phyloP scores from a whole-genome alignment of 2,888 invertebrate genomes.

The Chaetoderma sp. region DNA sequence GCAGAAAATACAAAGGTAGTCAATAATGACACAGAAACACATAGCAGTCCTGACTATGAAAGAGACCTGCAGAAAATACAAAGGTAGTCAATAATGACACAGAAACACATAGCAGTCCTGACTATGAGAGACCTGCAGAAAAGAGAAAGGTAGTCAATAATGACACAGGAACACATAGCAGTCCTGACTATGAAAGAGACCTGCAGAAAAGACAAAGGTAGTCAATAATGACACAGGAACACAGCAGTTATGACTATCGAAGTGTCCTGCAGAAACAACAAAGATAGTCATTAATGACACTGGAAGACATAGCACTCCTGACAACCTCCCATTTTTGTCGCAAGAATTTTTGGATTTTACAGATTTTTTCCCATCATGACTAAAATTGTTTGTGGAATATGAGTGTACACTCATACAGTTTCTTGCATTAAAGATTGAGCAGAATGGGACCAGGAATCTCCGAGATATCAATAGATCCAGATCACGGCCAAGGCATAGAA shows the following conservation, averaged over 20 bases:
- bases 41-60: slow-evolving; percentile 95
- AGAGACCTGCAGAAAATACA: slow-evolving; percentile 74
- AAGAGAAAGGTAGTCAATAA: not conserved
- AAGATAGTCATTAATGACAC: not conserved
- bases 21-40: slow-evolving; percentile 65
- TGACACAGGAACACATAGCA: slow-evolving; percentile 79
- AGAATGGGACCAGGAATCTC: too few relatives aligned
- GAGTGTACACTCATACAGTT: too few relatives aligned
- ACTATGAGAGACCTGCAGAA: slow-evolving; percentile 79
- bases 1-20: slow-evolving; percentile 21
- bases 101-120: slow-evolving; percentile 87
- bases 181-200: slow-evolving; percentile 91
- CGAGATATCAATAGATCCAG: too few relatives aligned
- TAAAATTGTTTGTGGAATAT: too few relatives aligned
- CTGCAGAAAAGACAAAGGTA: slow-evolving; percentile 59
- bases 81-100: not conserved
- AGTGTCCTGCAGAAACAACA: slow-evolving; percentile 73
- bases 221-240: not conserved
- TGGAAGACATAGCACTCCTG: slow-evolving; percentile 78
- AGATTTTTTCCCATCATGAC: too few relatives aligned
- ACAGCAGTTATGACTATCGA: slow-evolving; percentile 95
- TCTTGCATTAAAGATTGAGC: too few relatives aligned
- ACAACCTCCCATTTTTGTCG: too few relatives aligned
- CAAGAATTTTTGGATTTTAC: too few relatives aligned
- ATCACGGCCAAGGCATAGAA: too few relatives aligned